Evolutionary conservation across 2,888 invertebrate genomes (phyloP).

Genomic region (Tipula unca): DNA sequence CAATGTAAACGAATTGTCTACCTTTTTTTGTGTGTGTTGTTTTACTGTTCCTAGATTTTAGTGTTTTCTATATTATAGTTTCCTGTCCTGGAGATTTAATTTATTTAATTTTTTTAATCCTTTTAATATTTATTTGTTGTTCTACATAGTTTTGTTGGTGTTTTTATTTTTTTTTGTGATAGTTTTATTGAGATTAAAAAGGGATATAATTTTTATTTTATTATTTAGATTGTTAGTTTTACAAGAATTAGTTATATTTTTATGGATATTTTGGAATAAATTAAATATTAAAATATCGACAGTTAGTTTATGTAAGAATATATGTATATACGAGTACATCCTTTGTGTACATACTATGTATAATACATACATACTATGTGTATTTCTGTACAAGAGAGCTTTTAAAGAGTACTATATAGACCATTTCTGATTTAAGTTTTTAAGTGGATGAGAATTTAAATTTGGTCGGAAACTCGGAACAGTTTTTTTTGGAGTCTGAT

Average conservation of each 20-base stretch:
- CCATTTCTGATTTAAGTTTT: too few species aligned
- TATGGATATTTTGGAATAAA: neutral
- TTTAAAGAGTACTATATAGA: too few species aligned
- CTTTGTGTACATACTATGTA: too few species aligned
- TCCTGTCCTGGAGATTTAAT: neutral
- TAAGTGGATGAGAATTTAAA: too few species aligned
- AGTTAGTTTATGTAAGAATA: neutral
- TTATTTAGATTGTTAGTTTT: neutral
- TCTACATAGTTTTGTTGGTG: neutral
- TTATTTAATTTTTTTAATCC: neutral
- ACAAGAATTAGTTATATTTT: neutral
- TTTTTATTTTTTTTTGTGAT: neutral
- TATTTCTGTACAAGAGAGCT: too few species aligned
- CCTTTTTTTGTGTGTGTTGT: too few species aligned
- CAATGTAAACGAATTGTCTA: neutral
- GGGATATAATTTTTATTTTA: neutral
- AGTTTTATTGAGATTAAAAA: neutral
- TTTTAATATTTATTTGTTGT: neutral
- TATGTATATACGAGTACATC: neutral
- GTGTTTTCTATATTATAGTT: neutral
- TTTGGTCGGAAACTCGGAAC: too few species aligned
- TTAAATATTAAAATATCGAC: neutral
- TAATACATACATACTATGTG: too few species aligned
- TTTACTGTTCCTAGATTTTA: neutral
- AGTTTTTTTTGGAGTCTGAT: too few species aligned